These are phyloP conservation scores for Sebastes melanostomus DNA, from an alignment of 2,797 vertebrate genomes.

Conservation along the genomic window DNA sequence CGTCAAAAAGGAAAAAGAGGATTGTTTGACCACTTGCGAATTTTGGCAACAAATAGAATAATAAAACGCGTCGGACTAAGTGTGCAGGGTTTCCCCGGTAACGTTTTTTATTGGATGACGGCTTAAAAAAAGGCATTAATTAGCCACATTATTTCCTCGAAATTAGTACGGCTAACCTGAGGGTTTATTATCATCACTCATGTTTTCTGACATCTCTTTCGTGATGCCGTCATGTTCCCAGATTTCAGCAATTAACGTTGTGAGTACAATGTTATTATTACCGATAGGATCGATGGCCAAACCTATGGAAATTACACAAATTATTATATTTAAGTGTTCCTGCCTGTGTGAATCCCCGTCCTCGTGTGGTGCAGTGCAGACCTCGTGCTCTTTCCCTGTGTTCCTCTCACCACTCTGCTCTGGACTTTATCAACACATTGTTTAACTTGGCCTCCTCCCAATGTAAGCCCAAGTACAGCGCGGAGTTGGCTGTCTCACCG, in stretches of 20 bases:
- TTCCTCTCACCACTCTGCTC: constrained; percentile 71
- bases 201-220: neutral
- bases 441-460: constrained; percentile 82
- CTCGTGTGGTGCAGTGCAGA: constrained; percentile 26
- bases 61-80: no score
- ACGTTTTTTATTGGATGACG: no score
- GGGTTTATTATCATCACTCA: neutral
- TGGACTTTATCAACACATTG: constrained; percentile 83
- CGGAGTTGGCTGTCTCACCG: constrained; percentile 63
- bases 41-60: no score
- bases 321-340: constrained; percentile 54
- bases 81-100: no score
- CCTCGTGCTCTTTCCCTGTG: constrained; percentile 48
- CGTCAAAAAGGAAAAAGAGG: no score
- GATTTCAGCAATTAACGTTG: constrained; percentile 17
- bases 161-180: neutral
- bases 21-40: no score
- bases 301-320: constrained; percentile 31
- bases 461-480: constrained; percentile 72
- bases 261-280: constrained; percentile 6
- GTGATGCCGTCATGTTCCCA: neutral
- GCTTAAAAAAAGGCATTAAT: neutral
- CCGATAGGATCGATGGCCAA: constrained; percentile 14
- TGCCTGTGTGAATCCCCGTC: constrained; percentile 45
- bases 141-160: neutral